Evolutionary conservation across 2,797 vertebrate genomes (phyloP), one percentile per base, ranked within the genome.

Genomic region (Amblyraja radiata): DNA sequence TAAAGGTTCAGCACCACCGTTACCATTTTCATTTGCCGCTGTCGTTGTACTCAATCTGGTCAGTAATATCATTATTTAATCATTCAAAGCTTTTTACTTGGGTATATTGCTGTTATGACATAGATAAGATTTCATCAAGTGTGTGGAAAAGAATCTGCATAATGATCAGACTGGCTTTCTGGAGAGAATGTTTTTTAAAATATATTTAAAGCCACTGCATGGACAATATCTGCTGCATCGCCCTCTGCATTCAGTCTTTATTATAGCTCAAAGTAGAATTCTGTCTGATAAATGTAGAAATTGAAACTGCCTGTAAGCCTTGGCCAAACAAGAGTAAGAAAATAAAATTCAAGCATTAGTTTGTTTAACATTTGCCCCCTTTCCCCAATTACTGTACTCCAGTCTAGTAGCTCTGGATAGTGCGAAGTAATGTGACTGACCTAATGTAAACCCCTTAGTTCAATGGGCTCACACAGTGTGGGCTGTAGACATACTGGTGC

Each of bases 11-110:
- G 94, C 39, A 93, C 96, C 11, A 63, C 96, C 79, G 93, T 96
- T 93, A 58, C 95, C 18, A 93, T 96, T 25, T 93, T 96, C 0
- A 96, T 95, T 0, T 90, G 95, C 13, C 96, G 96, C 93, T 96
- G 96, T 94, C 96, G 96, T 90, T 97, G 96, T 68, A 94, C 97
- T 36, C 96, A 95, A 16, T 65, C 96, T 90, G 95, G 96, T 93
- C 93, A 46, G 74, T 92, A 46, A n/a, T 74, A 76, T 13, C 13
- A 23, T 92, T 92, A 7, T 92, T 92, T 6, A 25, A 92, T 11
- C 2, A 23, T 25, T 92, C 46, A 23, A 54, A 76, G 16, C 25
- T 74, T 46, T 32, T 68, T 71, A 23, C 3, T 74, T 1, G 14
- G 58, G 61, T n/a, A 68, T 21, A 36, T 88, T 18, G 9, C 32